phyloP scores from a whole-genome alignment of 2,888 invertebrate genomes.

The Emmelina monodactyla region DNA sequence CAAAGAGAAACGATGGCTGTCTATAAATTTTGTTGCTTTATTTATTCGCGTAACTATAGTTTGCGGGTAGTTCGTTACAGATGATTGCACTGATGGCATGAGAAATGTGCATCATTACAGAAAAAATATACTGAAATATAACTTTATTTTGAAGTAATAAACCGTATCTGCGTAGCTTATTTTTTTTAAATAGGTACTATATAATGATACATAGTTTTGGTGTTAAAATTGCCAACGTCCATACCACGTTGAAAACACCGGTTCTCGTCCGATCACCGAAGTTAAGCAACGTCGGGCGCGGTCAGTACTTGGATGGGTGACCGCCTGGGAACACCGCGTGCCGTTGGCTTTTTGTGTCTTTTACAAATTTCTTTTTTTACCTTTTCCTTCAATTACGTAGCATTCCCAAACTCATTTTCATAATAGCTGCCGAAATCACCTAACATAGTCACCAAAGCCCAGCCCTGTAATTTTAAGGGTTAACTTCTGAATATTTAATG shows the following conservation, averaged over 20 bases:
- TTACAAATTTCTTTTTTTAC: not conserved
- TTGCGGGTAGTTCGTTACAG: constrained; percentile 22
- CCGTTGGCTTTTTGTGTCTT: constrained; percentile 4
- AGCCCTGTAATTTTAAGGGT: not conserved
- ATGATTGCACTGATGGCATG: constrained; percentile 24
- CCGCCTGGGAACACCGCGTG: constrained; percentile 45
- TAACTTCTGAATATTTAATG: not conserved
- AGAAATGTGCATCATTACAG: no score
- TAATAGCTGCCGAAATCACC: no score
- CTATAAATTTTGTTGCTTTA: constrained; percentile 34
- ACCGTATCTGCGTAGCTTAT: no score
- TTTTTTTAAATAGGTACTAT: no score
- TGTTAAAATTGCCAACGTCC: constrained; percentile 7
- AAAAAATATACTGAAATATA: no score
- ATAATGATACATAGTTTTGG: no score
- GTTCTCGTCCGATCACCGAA: constrained; percentile 61
- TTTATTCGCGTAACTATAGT: constrained; percentile 28
- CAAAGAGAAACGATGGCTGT: constrained; percentile 38
- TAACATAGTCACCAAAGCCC: no score
- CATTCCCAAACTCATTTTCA: no score
- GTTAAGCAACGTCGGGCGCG: constrained; percentile 56
- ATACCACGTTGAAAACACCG: constrained; percentile 38
- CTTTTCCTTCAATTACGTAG: no score
- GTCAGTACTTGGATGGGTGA: constrained; percentile 60
- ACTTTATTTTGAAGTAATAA: no score